Base-by-base conservation (phyloP, 30 jellyfish, hydroid and myxozoan genomes). In the Pelagia noctiluca region DNA sequence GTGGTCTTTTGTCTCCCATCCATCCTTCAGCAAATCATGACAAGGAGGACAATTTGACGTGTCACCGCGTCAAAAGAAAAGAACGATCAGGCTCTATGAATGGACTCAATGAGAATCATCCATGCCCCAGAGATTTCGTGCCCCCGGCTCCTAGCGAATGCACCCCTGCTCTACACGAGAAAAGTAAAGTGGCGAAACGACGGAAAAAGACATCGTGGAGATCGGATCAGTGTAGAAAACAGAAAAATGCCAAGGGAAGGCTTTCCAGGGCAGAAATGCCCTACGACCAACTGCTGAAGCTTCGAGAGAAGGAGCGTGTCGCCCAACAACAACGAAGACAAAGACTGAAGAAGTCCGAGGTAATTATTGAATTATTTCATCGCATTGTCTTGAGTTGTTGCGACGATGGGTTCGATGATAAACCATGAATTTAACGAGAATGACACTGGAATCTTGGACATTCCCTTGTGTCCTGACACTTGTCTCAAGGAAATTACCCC, bases 281-380 rank as follows among this genome's bases (percentile, higher is more conserved):
- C 0, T 88, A 92, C 16, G 96, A 91, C 8, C 94, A 91, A 22
- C 82, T 91, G 29, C 53, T 76, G 62, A 91, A 71, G 69, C 68
- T 91, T 35, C 73, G 98, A 35, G 98, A 91, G 49, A 85, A 90
- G 63, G 98, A 91, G 65, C 73, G 98, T 48, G 73, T 73, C 19
- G 98, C 98, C 35, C 98, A 91, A 64, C 96, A 91, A 50, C 73
- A 62, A 30, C 72, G 98, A 33, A 62, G 98, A 32, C 88, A 78
- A 50, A 75, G 94, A 37, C 30, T 85, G 26, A 52, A 88, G 30
- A 85, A 76, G n/a, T 72, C 50, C 46, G 87, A 91, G 96, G 98
- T 84, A 80, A 35, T n/a, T n/a, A n/a, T n/a, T n/a, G n/a, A n/a
- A n/a, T n/a, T n/a, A n/a, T n/a, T n/a, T n/a, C n/a, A n/a, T n/a